Evolutionary conservation across 2,888 invertebrate genomes (phyloP).

Genomic region (Epinotia demarniana): DNA sequence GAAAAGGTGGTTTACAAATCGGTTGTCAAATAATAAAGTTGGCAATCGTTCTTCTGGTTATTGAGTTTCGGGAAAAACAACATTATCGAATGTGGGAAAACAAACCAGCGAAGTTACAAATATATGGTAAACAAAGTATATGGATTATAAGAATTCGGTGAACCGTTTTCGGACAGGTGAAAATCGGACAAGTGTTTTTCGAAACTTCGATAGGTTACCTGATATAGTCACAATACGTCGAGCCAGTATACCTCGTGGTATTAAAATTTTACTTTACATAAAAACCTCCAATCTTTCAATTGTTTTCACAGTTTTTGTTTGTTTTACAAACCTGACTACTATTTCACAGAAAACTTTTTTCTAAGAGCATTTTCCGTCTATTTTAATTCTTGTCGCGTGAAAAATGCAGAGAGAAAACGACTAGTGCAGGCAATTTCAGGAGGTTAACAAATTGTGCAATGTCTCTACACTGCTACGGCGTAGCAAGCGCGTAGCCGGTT

Average conservation of each 20-base stretch:
- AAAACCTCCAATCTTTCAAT: not conserved
- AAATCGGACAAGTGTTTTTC: too few relatives aligned
- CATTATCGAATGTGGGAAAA: too few relatives aligned
- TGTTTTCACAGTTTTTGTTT: not conserved
- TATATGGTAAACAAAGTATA: too few relatives aligned
- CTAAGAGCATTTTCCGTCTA: conserved; percentile 36
- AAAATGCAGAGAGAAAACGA: conserved; percentile 56
- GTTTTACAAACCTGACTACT: not conserved
- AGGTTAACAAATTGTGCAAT: conserved; percentile 79
- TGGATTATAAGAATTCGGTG: too few relatives aligned
- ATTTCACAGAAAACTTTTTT: not conserved
- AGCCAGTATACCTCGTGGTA: not conserved
- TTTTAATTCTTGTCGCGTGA: conserved; percentile 54
- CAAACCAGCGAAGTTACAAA: too few relatives aligned
- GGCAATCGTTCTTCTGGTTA: too few relatives aligned
- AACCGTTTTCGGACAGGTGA: too few relatives aligned
- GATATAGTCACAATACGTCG: too few relatives aligned
- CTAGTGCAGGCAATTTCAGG: conserved; percentile 69
- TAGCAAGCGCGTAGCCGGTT: conserved; percentile 64
- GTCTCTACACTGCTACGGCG: conserved; percentile 66
- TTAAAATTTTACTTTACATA: not conserved
- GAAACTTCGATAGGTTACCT: too few relatives aligned
- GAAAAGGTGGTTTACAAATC: too few relatives aligned
- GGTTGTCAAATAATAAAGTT: too few relatives aligned
- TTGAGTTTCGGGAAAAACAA: too few relatives aligned